These are phyloP conservation scores for Mugil cephalus DNA, from an alignment of 2,113 vertebrate genomes.

Conservation along the genomic window DNA sequence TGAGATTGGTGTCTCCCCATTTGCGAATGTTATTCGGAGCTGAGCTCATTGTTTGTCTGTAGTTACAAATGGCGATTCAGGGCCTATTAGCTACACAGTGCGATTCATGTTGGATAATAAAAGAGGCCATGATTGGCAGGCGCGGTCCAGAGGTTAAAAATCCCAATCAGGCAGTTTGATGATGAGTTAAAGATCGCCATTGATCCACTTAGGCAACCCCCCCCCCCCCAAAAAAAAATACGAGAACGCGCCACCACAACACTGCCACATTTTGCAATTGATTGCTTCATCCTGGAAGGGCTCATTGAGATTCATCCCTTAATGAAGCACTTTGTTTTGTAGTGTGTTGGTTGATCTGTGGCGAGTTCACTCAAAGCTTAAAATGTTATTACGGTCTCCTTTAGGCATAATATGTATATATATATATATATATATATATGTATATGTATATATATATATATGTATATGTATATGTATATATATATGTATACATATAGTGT, in stretches of 20 bases:
- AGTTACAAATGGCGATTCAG: constrained; percentile 43
- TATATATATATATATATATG: too few species aligned
- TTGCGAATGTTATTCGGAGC: constrained; percentile 22
- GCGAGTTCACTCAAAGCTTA: background rate
- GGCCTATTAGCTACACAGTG: constrained; percentile 33
- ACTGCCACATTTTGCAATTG: constrained; percentile 49
- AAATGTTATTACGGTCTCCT: background rate
- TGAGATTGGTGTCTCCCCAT: background rate
- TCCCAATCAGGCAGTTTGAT: constrained; percentile 66
- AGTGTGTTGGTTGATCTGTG: constrained; percentile 7
- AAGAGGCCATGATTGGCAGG: constrained; percentile 31
- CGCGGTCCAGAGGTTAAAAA: constrained; percentile 42
- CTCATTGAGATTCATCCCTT: constrained; percentile 43
- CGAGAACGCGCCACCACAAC: constrained; percentile 41
- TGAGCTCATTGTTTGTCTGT: constrained; percentile 39
- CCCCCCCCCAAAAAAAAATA: constrained; percentile 39
- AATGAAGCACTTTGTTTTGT: constrained; percentile 52
- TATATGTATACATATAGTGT: too few species aligned
- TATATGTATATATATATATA: too few species aligned
- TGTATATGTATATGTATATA: too few species aligned
- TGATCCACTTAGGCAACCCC: constrained; percentile 66
- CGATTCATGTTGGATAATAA: constrained; percentile 32
- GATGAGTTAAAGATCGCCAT: constrained; percentile 67
- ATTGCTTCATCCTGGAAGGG: constrained; percentile 58
- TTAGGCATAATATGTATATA: background rate